A percentile compares a stretch with the other conserved stretches of the same genome.
phyloP scores from a whole-genome alignment of 2,113 vertebrate species.

The Ascaphus truei region DNA sequence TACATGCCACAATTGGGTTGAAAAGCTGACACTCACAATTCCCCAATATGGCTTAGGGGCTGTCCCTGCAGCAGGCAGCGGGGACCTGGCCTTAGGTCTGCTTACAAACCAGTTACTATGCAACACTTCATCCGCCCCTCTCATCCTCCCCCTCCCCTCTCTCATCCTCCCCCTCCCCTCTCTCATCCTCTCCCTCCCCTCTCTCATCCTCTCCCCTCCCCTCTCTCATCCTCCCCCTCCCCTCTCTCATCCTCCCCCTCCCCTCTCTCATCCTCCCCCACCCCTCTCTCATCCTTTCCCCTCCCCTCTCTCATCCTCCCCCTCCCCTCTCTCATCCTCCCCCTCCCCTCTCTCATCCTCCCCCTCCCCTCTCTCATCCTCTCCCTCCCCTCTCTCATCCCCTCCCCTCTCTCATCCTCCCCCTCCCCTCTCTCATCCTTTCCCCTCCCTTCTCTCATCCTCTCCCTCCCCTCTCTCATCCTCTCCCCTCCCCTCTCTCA shows the following conservation, averaged over 20 bases:
- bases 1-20: too few species aligned
- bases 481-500: background rate
- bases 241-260: accelerated
- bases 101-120: constrained; percentile 33
- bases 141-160: accelerated
- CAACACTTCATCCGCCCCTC: background rate
- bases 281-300: too few species aligned
- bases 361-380: background rate
- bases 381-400: too few species aligned
- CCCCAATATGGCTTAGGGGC: too few species aligned
- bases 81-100: constrained; percentile 14
- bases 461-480: background rate
- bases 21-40: too few species aligned
- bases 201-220: background rate
- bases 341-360: accelerated
- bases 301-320: accelerated
- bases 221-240: background rate
- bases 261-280: too few species aligned
- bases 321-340: background rate
- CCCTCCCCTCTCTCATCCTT: accelerated
- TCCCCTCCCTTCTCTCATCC: background rate
- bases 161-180: too few species aligned
- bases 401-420: too few species aligned
- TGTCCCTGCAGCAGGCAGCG: too few species aligned
- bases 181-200: accelerated